These are phyloP conservation scores for Dascillus cervinus DNA, from an alignment of 2,888 invertebrate species.

Conservation along the genomic window DNA sequence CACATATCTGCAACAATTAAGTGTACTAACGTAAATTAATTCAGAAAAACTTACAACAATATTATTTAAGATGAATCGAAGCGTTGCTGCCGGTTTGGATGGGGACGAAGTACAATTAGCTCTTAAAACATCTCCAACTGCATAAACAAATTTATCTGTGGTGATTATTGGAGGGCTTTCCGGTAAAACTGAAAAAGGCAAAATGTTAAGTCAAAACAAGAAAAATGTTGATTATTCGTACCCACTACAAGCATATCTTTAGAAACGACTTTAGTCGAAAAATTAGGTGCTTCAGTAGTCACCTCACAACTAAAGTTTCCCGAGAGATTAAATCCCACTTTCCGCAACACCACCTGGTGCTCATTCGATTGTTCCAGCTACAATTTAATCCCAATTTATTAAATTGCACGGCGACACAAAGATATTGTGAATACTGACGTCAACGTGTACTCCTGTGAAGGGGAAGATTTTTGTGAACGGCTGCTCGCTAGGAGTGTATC, in stretches of 20 bases:
- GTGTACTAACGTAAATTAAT: conserved; percentile 1
- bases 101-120: conserved; percentile 79
- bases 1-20: conserved; percentile 7
- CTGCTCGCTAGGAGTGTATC: conserved; percentile 68
- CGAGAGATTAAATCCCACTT: conserved; percentile 61
- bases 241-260: conserved; percentile 69
- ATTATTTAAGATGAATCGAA: conserved; percentile 72
- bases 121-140: conserved; percentile 62
- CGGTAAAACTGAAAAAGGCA: conserved; percentile 59
- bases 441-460: conserved; percentile 66
- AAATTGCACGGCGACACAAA: too few relatives aligned
- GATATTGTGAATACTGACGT: conserved; percentile 77
- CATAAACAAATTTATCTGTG: conserved; percentile 66
- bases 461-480: conserved; percentile 68
- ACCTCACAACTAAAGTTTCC: conserved; percentile 79
- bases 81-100: conserved; percentile 64
- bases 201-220: neutral
- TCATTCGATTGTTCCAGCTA: too few relatives aligned
- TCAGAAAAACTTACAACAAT: conserved; percentile 56
- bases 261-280: conserved; percentile 59
- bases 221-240: too few relatives aligned
- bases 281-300: conserved; percentile 65
- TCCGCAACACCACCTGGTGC: conserved; percentile 63
- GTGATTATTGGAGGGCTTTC: conserved; percentile 56
- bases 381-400: too few relatives aligned